Conservation (phyloP, 1,140 invertebrate genomes). For the Leptoteleia sp. region DNA sequence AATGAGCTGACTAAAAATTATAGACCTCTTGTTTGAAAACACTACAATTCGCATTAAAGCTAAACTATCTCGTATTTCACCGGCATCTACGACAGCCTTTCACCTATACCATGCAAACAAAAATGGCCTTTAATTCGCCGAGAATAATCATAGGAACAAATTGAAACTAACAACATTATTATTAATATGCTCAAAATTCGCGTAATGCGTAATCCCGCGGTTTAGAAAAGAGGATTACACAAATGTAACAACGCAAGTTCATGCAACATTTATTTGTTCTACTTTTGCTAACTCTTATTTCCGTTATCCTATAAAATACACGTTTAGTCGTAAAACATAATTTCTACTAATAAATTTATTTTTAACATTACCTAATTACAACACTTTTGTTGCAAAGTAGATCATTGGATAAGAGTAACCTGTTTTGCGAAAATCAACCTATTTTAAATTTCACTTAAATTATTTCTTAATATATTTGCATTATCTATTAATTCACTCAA, state of each 20-base stretch:
- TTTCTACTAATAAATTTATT: slow-evolving; percentile 14
- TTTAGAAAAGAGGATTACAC: not conserved
- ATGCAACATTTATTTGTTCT: slow-evolving; percentile 18
- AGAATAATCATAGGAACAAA: not conserved
- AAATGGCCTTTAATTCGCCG: not conserved
- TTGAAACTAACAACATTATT: not conserved
- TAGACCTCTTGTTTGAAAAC: slow-evolving; percentile 5
- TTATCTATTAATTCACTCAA: no score
- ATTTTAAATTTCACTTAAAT: no score
- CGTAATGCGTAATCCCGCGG: no score
- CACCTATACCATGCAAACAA: slow-evolving; percentile 3
- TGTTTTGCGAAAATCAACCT: no score
- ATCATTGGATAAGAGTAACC: no score
- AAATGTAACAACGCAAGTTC: slow-evolving; percentile 12
- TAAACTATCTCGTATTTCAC: slow-evolving; percentile 21
- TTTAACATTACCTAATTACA: no score
- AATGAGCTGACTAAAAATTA: not conserved
- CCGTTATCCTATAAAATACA: slow-evolving; percentile 1
- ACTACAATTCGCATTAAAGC: slow-evolving; percentile 14
- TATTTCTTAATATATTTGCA: no score
- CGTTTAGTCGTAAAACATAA: slow-evolving; percentile 5
- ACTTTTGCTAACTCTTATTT: slow-evolving; percentile 18
- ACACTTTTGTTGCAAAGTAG: no score
- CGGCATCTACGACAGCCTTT: slow-evolving; percentile 7
- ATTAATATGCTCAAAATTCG: no score